Conservation (phyloP, 2,888 invertebrate genomes). For the Phaonia tiefii region DNA sequence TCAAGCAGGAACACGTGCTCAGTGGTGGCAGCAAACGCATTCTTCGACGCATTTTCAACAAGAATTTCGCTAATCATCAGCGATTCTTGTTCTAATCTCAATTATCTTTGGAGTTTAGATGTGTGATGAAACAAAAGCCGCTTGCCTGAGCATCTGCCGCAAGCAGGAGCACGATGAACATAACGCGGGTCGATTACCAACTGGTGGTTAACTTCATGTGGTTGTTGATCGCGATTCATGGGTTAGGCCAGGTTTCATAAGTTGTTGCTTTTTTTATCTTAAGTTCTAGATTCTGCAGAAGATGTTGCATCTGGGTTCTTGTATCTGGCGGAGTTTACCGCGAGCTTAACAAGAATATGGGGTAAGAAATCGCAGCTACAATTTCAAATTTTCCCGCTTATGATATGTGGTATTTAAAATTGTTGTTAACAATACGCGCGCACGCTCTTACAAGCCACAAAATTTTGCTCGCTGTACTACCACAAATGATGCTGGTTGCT, state of each 20-base stretch:
- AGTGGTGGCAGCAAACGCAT: constrained; percentile 54
- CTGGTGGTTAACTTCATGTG: not conserved
- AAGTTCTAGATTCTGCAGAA: constrained; percentile 3
- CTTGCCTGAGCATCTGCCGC: constrained; percentile 25
- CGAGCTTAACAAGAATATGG: not conserved
- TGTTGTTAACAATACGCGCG: constrained; percentile 57
- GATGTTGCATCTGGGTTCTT: not conserved
- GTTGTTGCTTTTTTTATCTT: not conserved
- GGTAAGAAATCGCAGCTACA: constrained; percentile 37
- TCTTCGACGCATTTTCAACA: constrained; percentile 15
- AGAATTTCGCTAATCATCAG: constrained; percentile 5
- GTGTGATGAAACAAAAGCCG: constrained; percentile 54
- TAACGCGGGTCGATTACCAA: not conserved
- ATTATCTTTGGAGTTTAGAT: constrained; percentile 8
- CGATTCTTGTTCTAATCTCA: constrained; percentile 24
- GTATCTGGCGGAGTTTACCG: not conserved
- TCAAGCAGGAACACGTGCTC: constrained; percentile 61
- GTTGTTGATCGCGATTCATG: not conserved
- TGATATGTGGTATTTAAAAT: constrained; percentile 11
- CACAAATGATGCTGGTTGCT: not conserved
- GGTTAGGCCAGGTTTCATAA: not conserved
- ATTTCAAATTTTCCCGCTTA: constrained; percentile 38
- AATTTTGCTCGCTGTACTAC: not conserved
- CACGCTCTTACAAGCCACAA: not conserved
- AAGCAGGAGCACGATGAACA: not conserved